Evolutionary conservation across 1,140 invertebrate species (phyloP).

Genomic region (Akabosia matsudoensis): DNA sequence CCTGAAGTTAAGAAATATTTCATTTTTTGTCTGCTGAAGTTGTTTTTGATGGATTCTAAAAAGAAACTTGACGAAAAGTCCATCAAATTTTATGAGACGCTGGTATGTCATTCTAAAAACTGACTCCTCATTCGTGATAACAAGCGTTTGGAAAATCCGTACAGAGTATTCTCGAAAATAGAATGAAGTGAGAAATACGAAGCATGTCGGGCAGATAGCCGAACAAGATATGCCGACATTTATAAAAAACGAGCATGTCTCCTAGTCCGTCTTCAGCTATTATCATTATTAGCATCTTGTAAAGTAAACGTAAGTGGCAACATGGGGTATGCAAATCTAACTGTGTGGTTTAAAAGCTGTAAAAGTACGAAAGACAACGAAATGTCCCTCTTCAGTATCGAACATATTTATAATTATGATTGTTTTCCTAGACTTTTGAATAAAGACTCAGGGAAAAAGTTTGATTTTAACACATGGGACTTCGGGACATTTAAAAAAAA

Average conservation of each 20-base stretch:
- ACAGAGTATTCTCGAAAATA: neutral
- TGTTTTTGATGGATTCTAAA: neutral
- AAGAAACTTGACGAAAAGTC: slow-evolving; percentile 13
- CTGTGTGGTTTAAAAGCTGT: neutral
- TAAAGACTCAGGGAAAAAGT: too few relatives aligned
- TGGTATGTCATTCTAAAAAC: slow-evolving; percentile 6
- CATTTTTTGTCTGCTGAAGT: neutral
- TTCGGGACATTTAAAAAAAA: too few relatives aligned
- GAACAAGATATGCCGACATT: neutral
- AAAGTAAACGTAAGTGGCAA: neutral
- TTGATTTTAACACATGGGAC: too few relatives aligned
- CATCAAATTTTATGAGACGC: slow-evolving; percentile 20
- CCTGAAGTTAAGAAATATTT: too few relatives aligned
- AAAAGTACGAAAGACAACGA: too few relatives aligned
- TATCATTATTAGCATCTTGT: neutral
- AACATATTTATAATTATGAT: too few relatives aligned
- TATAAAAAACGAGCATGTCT: neutral
- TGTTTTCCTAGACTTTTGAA: too few relatives aligned
- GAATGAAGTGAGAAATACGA: slow-evolving; percentile 4
- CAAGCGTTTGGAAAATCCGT: neutral
- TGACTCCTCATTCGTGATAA: slow-evolving; percentile 18
- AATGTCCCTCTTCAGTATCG: too few relatives aligned
- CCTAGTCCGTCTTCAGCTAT: neutral
- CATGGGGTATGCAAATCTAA: neutral
- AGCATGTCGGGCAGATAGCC: neutral